Percentiles rank a stretch among this genome's conserved stretches.
phyloP scores from a whole-genome alignment of 1,140 invertebrate species.

The Ips typographus region DNA sequence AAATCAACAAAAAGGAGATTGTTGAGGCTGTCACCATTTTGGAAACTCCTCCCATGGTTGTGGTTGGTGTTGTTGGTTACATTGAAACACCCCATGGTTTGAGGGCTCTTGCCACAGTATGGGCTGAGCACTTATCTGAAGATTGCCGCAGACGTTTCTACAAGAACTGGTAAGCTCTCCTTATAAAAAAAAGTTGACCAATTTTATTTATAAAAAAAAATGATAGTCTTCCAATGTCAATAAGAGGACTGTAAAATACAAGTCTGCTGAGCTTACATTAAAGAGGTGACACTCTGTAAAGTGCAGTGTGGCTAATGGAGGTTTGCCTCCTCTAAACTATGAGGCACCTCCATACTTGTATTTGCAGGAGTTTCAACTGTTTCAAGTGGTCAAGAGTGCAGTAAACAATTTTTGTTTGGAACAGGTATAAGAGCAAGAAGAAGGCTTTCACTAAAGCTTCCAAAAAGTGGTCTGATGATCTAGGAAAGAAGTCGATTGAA shows the following conservation, averaged over 20 bases:
- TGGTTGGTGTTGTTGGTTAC: slow-evolving; percentile 97
- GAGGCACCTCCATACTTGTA: slow-evolving; percentile 57
- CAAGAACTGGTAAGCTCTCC: slow-evolving; percentile 94
- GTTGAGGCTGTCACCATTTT: slow-evolving; percentile 98
- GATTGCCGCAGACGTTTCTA: slow-evolving; percentile 98
- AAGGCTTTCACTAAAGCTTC: slow-evolving; percentile 99
- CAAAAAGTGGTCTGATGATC: slow-evolving; percentile 98
- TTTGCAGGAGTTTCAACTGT: slow-evolving; percentile 47
- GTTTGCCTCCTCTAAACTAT: slow-evolving; percentile 67
- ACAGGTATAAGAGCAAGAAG: slow-evolving; percentile 99
- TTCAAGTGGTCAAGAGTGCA: neutral
- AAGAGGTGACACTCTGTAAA: slow-evolving; percentile 11
- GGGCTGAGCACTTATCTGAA: slow-evolving; percentile 98
- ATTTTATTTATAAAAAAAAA: neutral
- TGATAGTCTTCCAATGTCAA: slow-evolving; percentile 65
- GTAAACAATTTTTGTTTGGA: slow-evolving; percentile 4
- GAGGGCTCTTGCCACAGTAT: slow-evolving; percentile 91
- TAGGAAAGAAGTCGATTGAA: slow-evolving; percentile 96
- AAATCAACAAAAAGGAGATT: slow-evolving; percentile 99
- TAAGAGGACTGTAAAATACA: slow-evolving; percentile 60
- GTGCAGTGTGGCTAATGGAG: slow-evolving; percentile 38
- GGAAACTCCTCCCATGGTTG: slow-evolving; percentile 97
- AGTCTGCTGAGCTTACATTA: slow-evolving; percentile 39
- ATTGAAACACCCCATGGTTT: slow-evolving; percentile 98
- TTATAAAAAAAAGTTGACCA: neutral